phyloP scores from a whole-genome alignment of 2,888 invertebrate species.

The Scaptomyza parva region DNA sequence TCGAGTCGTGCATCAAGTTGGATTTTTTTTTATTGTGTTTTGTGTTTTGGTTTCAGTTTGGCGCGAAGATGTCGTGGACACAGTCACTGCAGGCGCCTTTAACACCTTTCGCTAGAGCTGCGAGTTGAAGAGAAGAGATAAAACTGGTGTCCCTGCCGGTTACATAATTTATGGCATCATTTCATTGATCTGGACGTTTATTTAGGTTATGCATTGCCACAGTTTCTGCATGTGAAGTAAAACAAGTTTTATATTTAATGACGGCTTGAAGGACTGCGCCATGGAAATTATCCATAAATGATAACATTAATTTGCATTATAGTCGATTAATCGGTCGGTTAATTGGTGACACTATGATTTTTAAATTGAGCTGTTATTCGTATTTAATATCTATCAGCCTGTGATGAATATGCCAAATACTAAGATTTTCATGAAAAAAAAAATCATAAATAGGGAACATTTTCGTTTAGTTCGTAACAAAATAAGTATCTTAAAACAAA shows the following conservation, averaged over 20 bases:
- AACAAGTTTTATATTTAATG: conserved; percentile 49
- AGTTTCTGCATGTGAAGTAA: conserved; percentile 10
- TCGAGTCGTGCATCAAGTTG: conserved; percentile 20
- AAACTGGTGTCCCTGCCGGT: conserved; percentile 51
- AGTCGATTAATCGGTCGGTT: background rate
- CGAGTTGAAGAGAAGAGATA: conserved; percentile 6
- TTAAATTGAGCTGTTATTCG: background rate
- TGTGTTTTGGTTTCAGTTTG: conserved; percentile 28
- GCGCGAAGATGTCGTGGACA: conserved; percentile 55
- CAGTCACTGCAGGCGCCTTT: conserved; percentile 48
- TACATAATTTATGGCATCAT: conserved; percentile 75
- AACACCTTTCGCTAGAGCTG: conserved; percentile 67
- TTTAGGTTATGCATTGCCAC: conserved; percentile 63
- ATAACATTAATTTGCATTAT: conserved; percentile 6
- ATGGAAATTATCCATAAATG: conserved; percentile 21
- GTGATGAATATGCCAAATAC: too few relatives aligned
- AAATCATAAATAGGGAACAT: too few relatives aligned
- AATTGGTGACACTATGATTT: background rate
- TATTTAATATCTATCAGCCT: background rate
- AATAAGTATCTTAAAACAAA: too few relatives aligned
- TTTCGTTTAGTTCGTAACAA: too few relatives aligned
- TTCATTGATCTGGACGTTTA: conserved; percentile 71
- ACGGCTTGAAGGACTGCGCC: conserved; percentile 35
- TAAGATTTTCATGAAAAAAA: too few relatives aligned
- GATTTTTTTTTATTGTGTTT: conserved; percentile 22